Percentiles rank a stretch among this genome's conserved stretches.
These are phyloP conservation scores for Silurus lanzhouensis DNA, from an alignment of 2,797 vertebrate genomes.

Conservation along the genomic window DNA sequence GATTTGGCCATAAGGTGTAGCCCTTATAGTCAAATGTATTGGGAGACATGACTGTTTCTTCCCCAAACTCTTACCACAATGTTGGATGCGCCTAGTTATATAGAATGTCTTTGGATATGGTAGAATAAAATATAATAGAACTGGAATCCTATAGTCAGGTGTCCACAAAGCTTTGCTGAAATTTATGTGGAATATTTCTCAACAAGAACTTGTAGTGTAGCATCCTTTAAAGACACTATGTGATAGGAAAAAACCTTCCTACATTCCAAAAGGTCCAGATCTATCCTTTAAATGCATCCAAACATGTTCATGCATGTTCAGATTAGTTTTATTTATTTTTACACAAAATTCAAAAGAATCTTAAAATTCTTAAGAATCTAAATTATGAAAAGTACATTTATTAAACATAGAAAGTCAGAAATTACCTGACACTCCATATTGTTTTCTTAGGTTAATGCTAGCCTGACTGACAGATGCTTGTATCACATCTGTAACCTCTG, in stretches of 20 bases:
- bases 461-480: not conserved
- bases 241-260: not conserved
- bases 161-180: too few relatives aligned
- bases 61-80: too few relatives aligned
- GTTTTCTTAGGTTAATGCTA: not conserved
- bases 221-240: not conserved
- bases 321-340: not conserved
- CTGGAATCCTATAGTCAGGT: too few relatives aligned
- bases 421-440: not conserved
- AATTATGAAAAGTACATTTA: not conserved
- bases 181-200: not conserved
- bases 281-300: not conserved
- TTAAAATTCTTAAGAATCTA: not conserved
- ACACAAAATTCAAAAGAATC: not conserved
- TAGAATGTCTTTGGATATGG: too few relatives aligned
- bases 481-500: not conserved
- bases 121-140: too few relatives aligned
- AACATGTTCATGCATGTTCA: not conserved
- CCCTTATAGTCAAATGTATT: too few relatives aligned
- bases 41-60: too few relatives aligned
- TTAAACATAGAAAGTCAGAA: not conserved
- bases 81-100: too few relatives aligned
- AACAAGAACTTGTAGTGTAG: not conserved
- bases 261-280: not conserved
- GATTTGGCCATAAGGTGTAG: too few relatives aligned